phyloP scores from a whole-genome alignment of 2,113 vertebrate genomes.

The Motacilla alba region DNA sequence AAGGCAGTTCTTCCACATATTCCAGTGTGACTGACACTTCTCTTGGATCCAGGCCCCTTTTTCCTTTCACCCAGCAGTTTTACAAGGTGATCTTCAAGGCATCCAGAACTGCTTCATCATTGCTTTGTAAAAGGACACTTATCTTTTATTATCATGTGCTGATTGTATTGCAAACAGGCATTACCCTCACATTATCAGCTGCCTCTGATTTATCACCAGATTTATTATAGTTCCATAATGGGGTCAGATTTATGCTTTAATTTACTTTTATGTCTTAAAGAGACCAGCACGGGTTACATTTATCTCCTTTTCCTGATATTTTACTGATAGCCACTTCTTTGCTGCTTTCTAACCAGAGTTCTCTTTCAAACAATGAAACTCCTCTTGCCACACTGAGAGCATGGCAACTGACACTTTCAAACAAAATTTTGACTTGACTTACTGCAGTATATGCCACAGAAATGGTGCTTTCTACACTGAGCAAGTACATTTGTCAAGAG shows the following conservation, averaged over 20 bases:
- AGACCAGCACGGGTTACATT: not conserved
- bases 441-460: not conserved
- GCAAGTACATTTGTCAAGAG: not conserved
- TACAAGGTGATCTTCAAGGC: slow-evolving; percentile 18
- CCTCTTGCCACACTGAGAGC: not conserved
- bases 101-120: not conserved
- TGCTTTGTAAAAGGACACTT: not conserved
- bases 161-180: slow-evolving; percentile 18
- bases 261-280: slow-evolving; percentile 5
- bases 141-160: not conserved
- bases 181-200: slow-evolving; percentile 13
- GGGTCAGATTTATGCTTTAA: slow-evolving; percentile 1
- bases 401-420: not conserved
- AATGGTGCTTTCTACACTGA: not conserved
- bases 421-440: not conserved
- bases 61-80: not conserved
- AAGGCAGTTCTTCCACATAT: not conserved
- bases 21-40: not conserved
- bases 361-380: not conserved
- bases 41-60: not conserved
- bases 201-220: slow-evolving; percentile 14
- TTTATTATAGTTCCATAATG: not conserved
- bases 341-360: not conserved
- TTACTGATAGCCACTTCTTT: not conserved
- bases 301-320: not conserved